Conservation (phyloP, 2,888 invertebrate species). For the Amphipyra tragopoginis region DNA sequence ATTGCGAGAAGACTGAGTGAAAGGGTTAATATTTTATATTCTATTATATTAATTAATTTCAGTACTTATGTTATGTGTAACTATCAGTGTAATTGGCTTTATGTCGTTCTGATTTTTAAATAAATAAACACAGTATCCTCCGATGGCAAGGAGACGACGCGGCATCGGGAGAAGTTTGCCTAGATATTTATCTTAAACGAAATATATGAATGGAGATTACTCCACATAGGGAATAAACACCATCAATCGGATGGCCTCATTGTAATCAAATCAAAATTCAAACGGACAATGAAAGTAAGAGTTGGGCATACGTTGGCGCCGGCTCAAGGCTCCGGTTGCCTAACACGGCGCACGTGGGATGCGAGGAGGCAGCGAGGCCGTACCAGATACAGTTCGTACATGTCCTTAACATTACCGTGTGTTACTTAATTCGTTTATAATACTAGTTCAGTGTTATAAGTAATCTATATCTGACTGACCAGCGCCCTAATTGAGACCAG, state of each 20-base stretch:
- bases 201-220: not conserved
- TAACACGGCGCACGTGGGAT: slow-evolving; percentile 80
- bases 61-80: too few species aligned
- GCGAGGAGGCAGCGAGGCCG: slow-evolving; percentile 75
- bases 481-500: too few species aligned
- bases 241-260: slow-evolving; percentile 69
- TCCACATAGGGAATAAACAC: slow-evolving; percentile 46
- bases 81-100: too few species aligned
- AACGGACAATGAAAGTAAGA: slow-evolving; percentile 85
- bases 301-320: slow-evolving; percentile 77
- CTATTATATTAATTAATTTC: too few species aligned
- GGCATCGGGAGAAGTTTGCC: not conserved
- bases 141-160: too few species aligned
- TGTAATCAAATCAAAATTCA: slow-evolving; percentile 77
- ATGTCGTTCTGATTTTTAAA: too few species aligned
- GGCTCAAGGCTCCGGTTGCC: slow-evolving; percentile 81
- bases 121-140: too few species aligned
- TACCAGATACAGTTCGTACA: slow-evolving; percentile 48
- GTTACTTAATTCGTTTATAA: slow-evolving; percentile 17
- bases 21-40: too few species aligned
- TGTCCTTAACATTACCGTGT: slow-evolving; percentile 57
- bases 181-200: not conserved
- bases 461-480: too few species aligned
- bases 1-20: too few species aligned
- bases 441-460: not conserved